phyloP scores from a whole-genome alignment of 2,113 vertebrate species.

The Diadophis punctatus region DNA sequence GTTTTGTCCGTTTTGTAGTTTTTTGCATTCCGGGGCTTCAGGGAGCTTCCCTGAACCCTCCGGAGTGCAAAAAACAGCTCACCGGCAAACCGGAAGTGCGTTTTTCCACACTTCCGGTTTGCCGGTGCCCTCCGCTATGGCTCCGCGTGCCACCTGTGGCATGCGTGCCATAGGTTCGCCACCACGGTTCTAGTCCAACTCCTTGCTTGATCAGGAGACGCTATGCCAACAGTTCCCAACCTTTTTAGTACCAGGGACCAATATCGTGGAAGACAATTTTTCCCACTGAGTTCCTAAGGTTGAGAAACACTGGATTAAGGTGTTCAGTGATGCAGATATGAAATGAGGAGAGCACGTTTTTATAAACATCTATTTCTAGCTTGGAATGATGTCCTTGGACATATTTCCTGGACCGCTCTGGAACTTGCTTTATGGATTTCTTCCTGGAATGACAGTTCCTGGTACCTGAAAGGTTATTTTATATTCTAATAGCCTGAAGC shows the following conservation, averaged over 20 bases:
- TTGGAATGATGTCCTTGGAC: slow-evolving; percentile 20
- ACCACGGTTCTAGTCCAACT: neutral
- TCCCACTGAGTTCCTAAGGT: neutral
- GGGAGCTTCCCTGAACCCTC: too few relatives aligned
- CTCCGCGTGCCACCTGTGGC: too few relatives aligned
- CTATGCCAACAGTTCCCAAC: neutral
- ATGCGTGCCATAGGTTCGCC: too few relatives aligned
- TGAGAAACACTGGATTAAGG: slow-evolving; percentile 18
- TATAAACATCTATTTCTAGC: slow-evolving; percentile 16
- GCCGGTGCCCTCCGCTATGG: too few relatives aligned
- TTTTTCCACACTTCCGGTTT: too few relatives aligned
- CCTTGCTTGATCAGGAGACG: neutral
- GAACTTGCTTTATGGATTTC: neutral
- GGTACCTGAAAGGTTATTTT: neutral
- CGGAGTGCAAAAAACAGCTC: too few relatives aligned
- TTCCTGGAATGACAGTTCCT: neutral
- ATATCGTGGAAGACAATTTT: neutral
- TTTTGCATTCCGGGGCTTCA: too few relatives aligned
- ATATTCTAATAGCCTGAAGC: neutral
- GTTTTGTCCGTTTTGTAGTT: too few relatives aligned
- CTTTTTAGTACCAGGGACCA: neutral
- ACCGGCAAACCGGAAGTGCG: too few relatives aligned
- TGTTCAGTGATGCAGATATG: slow-evolving; percentile 22
- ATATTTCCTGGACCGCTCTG: neutral
- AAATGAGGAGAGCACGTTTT: neutral